Base-by-base conservation (phyloP, 2,888 invertebrate species). In the Drosophila phalerata region DNA sequence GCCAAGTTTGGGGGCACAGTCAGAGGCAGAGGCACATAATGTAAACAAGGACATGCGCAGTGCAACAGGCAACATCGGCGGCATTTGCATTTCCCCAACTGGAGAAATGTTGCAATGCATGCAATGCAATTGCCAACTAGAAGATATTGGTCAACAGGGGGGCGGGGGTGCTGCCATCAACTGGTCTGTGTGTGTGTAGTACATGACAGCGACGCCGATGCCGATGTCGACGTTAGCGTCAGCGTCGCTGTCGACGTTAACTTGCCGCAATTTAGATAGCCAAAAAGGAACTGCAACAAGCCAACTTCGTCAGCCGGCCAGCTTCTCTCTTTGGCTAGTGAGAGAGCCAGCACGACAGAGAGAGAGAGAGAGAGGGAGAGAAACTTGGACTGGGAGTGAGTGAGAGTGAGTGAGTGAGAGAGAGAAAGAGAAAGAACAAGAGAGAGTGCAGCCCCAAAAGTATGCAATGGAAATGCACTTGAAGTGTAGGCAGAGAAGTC, bases 31-130 rank as follows among this genome's bases (percentile, higher is more conserved):
- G 78, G 69, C 85, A 86, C 67, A 88, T 88, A 86, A 86, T 88
- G 82, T 86, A 86, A 85, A 88, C 85, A 85, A 77, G 87, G 79
- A 73, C 88, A 88, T 88, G 86, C 86, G 86, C 89, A 88, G 25
- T 88, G 75, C 66, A 37, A 17, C 45, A 28, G 40, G 42, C 71
- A 48, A 28, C 57, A 47, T 40, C 17, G 34, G 47, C 42, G 40
- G 56, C 47, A 67, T 34, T 70, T 66, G 65, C 64, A 63, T 66
- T 86, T 86, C 86, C 86, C 88, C 88, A 81, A 85, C 79, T 82
- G 88, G 85, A 85, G 85, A 86, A 86, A 69, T 77, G 66, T 74
- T 79, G 81, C 79, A 77, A 56, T 75, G 84, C 79, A 71, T 74
- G 80, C 74, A 77, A 86, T 87, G 85, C 81, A 87, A 80, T 78